Percentiles rank a stretch among this genome's conserved stretches.
These are phyloP conservation scores for Malaclemys terrapin DNA, from an alignment of 2,113 vertebrate species.

Conservation along the genomic window DNA sequence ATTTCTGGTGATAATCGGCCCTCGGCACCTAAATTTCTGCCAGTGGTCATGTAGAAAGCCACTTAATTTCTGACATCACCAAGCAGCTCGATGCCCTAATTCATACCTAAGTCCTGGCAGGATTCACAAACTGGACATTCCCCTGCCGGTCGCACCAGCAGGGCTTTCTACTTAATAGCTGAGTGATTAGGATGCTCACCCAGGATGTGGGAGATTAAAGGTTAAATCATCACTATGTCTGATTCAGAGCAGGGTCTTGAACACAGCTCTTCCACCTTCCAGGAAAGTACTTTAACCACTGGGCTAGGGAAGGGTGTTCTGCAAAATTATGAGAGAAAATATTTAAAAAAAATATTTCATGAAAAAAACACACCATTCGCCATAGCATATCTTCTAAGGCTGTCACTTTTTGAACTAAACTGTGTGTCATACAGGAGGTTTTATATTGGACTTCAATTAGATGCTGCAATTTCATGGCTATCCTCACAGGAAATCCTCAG, in stretches of 20 bases:
- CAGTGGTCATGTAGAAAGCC: no score
- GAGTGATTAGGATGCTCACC: no score
- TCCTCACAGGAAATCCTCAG: background rate
- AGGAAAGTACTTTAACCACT: background rate
- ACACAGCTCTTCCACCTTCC: background rate
- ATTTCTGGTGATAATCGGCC: background rate
- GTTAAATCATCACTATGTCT: background rate
- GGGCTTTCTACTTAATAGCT: no score
- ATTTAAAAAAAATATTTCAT: background rate
- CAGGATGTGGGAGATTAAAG: background rate
- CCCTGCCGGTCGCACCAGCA: no score
- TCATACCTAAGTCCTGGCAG: no score
- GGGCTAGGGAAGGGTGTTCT: background rate
- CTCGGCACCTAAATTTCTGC: no score
- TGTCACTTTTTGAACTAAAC: background rate
- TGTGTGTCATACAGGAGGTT: background rate
- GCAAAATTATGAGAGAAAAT: background rate
- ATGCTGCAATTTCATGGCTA: conserved; percentile 7
- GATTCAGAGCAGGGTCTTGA: background rate
- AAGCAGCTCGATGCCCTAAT: no score
- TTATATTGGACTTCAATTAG: background rate
- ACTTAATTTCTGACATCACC: no score
- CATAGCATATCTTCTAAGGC: background rate
- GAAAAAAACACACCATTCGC: background rate
- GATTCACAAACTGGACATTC: no score